Percentiles rank a stretch among this genome's conserved stretches.
Conservation (phyloP, 1,140 invertebrate species). For the Orius insidiosus region DNA sequence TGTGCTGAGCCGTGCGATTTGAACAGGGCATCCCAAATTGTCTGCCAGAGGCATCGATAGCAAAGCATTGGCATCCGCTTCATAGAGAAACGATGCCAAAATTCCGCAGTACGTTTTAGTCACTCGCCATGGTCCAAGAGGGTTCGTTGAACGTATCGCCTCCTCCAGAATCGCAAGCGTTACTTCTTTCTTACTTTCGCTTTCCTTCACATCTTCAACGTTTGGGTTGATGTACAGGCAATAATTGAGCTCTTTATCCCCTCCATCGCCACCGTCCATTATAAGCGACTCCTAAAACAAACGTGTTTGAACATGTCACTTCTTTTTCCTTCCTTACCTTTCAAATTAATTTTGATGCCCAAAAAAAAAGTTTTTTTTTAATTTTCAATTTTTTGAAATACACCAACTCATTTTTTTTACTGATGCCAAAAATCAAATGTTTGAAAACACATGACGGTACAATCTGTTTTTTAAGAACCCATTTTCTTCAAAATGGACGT, state of each 20-base stretch:
- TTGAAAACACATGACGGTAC: no score
- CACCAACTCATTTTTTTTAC: no score
- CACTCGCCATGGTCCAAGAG: slow-evolving; percentile 25
- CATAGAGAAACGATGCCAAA: slow-evolving; percentile 26
- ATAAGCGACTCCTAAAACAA: not conserved
- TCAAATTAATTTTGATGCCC: no score
- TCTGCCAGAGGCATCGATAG: slow-evolving; percentile 25
- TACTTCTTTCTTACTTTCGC: slow-evolving; percentile 17
- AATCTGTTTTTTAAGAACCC: no score
- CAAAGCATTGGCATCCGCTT: slow-evolving; percentile 27
- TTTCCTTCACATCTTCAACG: slow-evolving; percentile 1
- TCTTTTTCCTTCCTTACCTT: no score
- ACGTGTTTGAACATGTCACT: no score
- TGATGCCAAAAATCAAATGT: no score
- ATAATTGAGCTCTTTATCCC: slow-evolving; percentile 11
- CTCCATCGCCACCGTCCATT: slow-evolving; percentile 16
- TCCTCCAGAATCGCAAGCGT: slow-evolving; percentile 24
- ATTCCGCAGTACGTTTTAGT: slow-evolving; percentile 28
- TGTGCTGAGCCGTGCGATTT: slow-evolving; percentile 30
- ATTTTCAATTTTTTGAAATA: no score
- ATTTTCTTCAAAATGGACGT: no score
- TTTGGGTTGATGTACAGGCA: slow-evolving; percentile 14
- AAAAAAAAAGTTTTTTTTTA: no score
- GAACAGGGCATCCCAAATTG: slow-evolving; percentile 27
- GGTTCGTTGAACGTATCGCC: slow-evolving; percentile 23